A percentile compares a stretch with the other conserved stretches of the same genome.
phyloP scores from a whole-genome alignment of 2,797 vertebrate genomes.

The Melopsittacus undulatus region DNA sequence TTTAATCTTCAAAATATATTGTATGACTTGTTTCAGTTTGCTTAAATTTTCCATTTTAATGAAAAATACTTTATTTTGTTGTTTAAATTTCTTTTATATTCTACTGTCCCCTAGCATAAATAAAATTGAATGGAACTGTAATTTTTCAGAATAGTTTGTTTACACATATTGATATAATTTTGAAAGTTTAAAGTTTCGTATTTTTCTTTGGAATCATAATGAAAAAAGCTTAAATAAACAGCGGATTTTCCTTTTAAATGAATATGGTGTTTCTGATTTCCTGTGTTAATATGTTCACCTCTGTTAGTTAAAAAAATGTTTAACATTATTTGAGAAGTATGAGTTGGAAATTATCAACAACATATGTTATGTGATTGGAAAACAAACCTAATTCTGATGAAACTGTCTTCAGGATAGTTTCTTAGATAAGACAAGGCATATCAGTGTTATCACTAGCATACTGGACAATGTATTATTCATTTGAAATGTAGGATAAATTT shows the following conservation, averaged over 20 bases:
- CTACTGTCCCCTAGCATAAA: neutral
- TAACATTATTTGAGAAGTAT: neutral
- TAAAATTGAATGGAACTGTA: neutral
- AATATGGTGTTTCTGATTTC: neutral
- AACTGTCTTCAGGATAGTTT: neutral
- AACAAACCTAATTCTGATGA: neutral
- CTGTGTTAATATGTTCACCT: neutral
- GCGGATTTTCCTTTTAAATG: neutral
- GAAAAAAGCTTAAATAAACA: neutral
- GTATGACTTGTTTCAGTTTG: neutral
- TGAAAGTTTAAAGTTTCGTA: neutral
- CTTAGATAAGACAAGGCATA: neutral
- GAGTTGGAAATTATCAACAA: neutral
- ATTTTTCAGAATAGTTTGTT: neutral
- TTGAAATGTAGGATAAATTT: neutral
- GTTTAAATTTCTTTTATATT: neutral
- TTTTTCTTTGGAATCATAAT: neutral
- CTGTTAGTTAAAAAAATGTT: neutral
- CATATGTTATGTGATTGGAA: accelerated
- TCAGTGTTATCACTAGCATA: neutral
- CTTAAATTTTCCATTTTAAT: neutral
- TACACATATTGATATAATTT: neutral
- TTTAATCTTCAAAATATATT: neutral
- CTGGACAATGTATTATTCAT: neutral
- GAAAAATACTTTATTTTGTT: neutral